Base-by-base conservation (phyloP, 2,113 vertebrate genomes). In the Crocuta crocuta region DNA sequence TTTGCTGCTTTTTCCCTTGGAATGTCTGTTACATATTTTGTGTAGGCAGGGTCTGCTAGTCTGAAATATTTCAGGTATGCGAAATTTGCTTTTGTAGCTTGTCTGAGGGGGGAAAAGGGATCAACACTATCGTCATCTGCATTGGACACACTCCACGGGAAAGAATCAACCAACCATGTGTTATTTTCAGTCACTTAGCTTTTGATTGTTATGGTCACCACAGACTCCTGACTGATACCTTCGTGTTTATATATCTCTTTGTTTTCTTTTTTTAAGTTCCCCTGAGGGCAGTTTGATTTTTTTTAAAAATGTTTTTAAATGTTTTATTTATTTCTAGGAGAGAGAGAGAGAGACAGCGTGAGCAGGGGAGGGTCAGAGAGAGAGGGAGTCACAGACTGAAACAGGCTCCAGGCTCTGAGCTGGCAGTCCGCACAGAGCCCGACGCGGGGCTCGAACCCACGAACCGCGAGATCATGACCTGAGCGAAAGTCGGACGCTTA, bases 41-140 rank as follows among this genome's bases (percentile, higher is more conserved):
- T 93, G 28, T 89, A 94, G 98, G 98, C 96, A 1, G 19, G 95
- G 96, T 96, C 90, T 94, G 43, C 33, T 74, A 55, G n/a, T 15
- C n/a, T 55, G n/a, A 93, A 73, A 58, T 35, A n/a, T 50, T 65
- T 89, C 31, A 81, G 35, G 35, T 48, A 48, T 94, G 35, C 68
- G 33, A 48, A 21, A 23, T 81, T 71, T 48, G 5, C 55, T 61
- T 81, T 48, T 35, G 16, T 81, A 73, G 28, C 39, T 71, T 61
- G 39, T 58, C 83, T 87, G 21, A 50, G 80, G 28, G 5, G 21
- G 6, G 5, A 58, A 48, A 48, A 70, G 24, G 15, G 16, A 50
- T 26, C 16, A 81, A 15, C n/a, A 23, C 68, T 81, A 39, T 61
- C 12, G 15, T 71, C 21, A 11, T 88, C 35, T 35, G 53, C 24